Evolutionary conservation across 2,113 vertebrate genomes (phyloP), one percentile per base, ranked within the genome.

Genomic region (Otocyon megalotis): DNA sequence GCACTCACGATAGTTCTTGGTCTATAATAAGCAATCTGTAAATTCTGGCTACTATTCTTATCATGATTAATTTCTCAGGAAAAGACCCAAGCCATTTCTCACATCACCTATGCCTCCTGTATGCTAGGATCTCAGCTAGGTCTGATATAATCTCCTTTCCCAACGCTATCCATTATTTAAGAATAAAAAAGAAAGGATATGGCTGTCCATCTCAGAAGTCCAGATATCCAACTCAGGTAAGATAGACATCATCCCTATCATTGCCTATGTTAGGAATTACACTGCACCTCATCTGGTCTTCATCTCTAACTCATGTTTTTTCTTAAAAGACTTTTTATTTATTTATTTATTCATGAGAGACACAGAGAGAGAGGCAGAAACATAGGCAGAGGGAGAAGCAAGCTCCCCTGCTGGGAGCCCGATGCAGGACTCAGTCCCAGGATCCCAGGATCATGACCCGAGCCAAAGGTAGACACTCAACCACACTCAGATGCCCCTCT

Each of bases 41-140:
- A 92, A 87, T 76, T 35, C 9, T 84, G 53, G 22, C 35, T 80
- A 90, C 69, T 81, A 95, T 60, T 95, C 96, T 83, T 72, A 72
- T 92, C 54, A 77, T 88, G 50, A 88, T 67, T 80, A 63, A 4
- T 84, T 86, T 83, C 17, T 84, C 65, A 93, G 58, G 58, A 91
- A 96, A 97, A 96, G 17, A 22, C n/a, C 60, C 50, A n/a, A 53
- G 32, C 71, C 53, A 96, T 82, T 88, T 96, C 67, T 58, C 22
- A 97, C 85, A 63, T 80, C 72, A 86, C 26, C 76, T 81, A 71
- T 58, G 67, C 56, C 22, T 84, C 60, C 22, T 56, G 80, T 54
- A 85, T 43, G 48, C 26, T 28, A 94, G 56, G 43, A 63, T 76
- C 35, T 85, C 16, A 93, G 32, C 22, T 88, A 82, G 60, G 13